Conservation (phyloP, 2,113 vertebrate species). For the Synchiropus splendidus region DNA sequence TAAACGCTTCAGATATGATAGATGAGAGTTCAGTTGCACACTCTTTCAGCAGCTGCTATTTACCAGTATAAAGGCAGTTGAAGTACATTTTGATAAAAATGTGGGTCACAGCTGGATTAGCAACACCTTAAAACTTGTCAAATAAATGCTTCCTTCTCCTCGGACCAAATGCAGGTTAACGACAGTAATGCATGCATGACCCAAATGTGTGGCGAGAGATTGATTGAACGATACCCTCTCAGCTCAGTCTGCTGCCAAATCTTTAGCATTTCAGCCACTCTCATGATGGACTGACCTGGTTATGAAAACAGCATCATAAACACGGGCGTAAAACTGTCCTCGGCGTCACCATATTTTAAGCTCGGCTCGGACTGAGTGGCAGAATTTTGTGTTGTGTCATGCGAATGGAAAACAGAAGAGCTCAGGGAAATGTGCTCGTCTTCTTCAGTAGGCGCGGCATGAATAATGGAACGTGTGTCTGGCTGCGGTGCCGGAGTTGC, state of each 20-base stretch:
- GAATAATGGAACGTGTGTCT: conserved; percentile 35
- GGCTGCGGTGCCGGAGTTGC: conserved; percentile 1
- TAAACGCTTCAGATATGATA: too few relatives aligned
- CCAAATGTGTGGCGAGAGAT: conserved; percentile 34
- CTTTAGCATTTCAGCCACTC: conserved; percentile 1
- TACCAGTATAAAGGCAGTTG: conserved; percentile 18
- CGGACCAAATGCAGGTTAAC: conserved; percentile 35
- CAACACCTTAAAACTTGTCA: conserved; percentile 24
- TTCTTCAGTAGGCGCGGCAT: conserved; percentile 17
- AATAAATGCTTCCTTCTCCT: conserved; percentile 2
- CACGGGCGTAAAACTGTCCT: conserved; percentile 3
- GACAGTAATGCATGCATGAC: conserved; percentile 33
- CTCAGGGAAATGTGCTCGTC: conserved; percentile 27
- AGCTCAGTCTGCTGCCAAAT: conserved; percentile 5
- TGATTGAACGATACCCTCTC: conserved; percentile 12
- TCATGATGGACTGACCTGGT: neutral
- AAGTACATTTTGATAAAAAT: conserved; percentile 44
- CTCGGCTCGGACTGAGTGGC: conserved; percentile 8
- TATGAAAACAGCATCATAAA: conserved; percentile 16
- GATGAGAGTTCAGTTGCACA: too few relatives aligned
- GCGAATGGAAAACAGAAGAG: conserved; percentile 30
- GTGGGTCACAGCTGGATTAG: conserved; percentile 55
- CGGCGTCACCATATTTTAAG: conserved; percentile 16
- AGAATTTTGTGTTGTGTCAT: conserved; percentile 22
- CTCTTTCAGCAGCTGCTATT: conserved; percentile 10